These are phyloP conservation scores for Sula dactylatra DNA, from an alignment of 2,113 vertebrate species.

Conservation along the genomic window DNA sequence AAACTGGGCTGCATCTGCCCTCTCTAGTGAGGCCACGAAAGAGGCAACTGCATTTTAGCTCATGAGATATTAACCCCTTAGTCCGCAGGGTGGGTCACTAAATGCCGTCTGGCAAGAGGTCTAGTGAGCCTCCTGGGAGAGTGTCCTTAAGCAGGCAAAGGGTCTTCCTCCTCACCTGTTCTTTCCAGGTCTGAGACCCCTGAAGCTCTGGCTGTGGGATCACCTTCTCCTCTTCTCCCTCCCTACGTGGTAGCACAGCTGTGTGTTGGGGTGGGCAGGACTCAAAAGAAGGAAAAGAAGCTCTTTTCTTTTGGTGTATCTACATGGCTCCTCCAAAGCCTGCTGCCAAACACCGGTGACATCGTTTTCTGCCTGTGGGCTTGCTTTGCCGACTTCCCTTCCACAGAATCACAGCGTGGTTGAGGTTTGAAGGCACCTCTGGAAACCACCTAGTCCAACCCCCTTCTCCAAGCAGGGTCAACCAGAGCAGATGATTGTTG, in stretches of 20 bases:
- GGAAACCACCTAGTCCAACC: not conserved
- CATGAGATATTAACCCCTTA: not conserved
- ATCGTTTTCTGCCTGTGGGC: not conserved
- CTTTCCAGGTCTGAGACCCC: not conserved
- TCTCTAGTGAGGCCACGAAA: not conserved
- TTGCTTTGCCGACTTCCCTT: not conserved
- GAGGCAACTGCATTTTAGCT: not conserved
- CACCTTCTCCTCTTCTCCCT: not conserved
- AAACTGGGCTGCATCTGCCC: not conserved
- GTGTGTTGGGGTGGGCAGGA: not conserved
- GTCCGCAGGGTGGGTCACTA: not conserved
- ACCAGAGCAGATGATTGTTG: not conserved
- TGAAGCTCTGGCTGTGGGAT: not conserved
- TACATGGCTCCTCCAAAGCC: not conserved
- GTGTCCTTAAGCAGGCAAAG: not conserved
- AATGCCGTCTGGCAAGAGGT: not conserved
- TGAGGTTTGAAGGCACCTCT: not conserved
- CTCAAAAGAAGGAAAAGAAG: not conserved
- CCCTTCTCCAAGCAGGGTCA: not conserved
- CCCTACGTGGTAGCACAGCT: not conserved
- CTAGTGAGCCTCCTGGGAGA: not conserved
- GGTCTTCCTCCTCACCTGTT: not conserved
- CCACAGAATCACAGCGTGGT: not conserved
- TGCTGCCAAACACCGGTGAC: not conserved
- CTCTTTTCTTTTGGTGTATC: not conserved